Conservation (phyloP, 2,888 invertebrate species). For the Clusia tigrina region DNA sequence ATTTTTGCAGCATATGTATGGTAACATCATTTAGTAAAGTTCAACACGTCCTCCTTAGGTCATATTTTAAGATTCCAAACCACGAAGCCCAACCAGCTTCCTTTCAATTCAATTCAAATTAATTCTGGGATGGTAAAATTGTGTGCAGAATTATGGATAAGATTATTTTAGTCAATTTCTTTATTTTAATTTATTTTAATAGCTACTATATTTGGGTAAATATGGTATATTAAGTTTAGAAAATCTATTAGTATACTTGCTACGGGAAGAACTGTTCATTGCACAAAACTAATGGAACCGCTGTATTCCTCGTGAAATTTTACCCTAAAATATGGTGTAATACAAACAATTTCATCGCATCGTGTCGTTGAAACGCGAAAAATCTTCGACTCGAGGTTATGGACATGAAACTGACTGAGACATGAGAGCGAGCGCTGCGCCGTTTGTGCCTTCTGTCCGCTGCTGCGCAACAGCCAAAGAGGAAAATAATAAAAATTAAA, state of each 20-base stretch:
- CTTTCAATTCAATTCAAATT: too few relatives aligned
- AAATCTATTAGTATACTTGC: background rate
- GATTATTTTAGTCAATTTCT: too few relatives aligned
- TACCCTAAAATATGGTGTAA: conserved; percentile 61
- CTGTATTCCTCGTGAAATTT: conserved; percentile 62
- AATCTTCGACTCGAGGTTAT: conserved; percentile 28
- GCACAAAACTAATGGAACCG: conserved; percentile 35
- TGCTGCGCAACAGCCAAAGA: conserved; percentile 27
- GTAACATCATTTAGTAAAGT: too few relatives aligned
- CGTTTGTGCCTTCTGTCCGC: conserved; percentile 1
- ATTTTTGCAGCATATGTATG: too few relatives aligned
- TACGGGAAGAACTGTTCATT: background rate
- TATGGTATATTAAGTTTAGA: too few relatives aligned
- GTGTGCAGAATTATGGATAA: too few relatives aligned
- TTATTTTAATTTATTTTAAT: too few relatives aligned
- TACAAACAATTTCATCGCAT: conserved; percentile 47
- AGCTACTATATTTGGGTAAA: too few relatives aligned
- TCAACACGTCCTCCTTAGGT: too few relatives aligned
- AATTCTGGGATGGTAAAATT: too few relatives aligned
- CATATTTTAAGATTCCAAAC: too few relatives aligned
- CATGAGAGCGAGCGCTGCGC: conserved; percentile 12
- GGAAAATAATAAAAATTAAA: conserved; percentile 5
- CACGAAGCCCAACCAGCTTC: too few relatives aligned
- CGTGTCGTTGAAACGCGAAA: conserved; percentile 24
- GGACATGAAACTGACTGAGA: conserved; percentile 26